These are phyloP conservation scores for Hippolais icterina DNA, from an alignment of 2,113 vertebrate genomes.

Conservation along the genomic window DNA sequence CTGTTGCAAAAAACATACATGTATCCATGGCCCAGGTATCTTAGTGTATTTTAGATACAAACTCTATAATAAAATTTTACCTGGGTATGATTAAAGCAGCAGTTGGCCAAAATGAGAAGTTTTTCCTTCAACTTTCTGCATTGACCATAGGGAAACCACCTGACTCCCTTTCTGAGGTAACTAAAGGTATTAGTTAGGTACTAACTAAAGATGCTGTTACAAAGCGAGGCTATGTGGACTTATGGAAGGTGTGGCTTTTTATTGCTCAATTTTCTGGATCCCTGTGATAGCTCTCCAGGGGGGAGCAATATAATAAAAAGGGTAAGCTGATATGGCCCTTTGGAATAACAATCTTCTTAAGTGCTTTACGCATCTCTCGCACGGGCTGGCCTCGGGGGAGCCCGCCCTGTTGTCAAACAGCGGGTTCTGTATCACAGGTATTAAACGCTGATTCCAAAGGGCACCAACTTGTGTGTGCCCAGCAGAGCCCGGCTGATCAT, in stretches of 20 bases:
- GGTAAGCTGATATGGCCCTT: background rate
- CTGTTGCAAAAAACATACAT: background rate
- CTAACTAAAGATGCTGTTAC: background rate
- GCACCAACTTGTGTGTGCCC: background rate
- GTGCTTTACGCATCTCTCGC: background rate
- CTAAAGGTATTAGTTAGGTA: too few relatives aligned
- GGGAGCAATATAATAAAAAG: conserved; percentile 6
- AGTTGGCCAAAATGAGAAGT: background rate
- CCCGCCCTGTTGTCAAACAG: conserved; percentile 57
- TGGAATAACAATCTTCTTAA: conserved; percentile 14
- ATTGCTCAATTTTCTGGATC: background rate
- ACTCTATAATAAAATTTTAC: background rate
- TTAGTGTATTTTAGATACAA: background rate
- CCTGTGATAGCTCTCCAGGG: background rate
- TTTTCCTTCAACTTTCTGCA: background rate
- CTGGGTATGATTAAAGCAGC: background rate
- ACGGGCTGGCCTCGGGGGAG: background rate
- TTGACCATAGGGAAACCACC: background rate
- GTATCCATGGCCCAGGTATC: fast-evolving
- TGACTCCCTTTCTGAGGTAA: background rate
- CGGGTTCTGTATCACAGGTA: background rate
- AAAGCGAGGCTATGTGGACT: background rate
- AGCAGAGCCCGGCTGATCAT: background rate
- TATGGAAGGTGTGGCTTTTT: background rate
- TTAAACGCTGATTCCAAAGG: background rate